Evolutionary conservation across 92 coral and sea anemone genomes (phyloP), one percentile per base, ranked within the genome.

Genomic region (Phenganax subtilis): DNA sequence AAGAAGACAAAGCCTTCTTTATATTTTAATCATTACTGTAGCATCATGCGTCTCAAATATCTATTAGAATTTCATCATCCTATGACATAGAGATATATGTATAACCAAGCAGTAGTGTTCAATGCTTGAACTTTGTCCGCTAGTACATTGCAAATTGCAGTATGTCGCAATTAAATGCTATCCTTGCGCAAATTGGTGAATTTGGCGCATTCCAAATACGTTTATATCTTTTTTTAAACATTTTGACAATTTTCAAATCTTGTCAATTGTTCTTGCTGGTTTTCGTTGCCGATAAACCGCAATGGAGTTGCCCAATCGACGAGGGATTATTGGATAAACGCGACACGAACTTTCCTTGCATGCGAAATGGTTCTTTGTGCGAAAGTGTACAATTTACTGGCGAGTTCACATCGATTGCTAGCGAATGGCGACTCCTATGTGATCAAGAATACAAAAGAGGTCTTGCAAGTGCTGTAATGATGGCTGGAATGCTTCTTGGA

Each of bases 371-470:
- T 65, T 63, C 87, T 54, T 71, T 64, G 14, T 89, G 92, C 62
- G 29, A 82, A 3, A 82, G 82, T 72, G 75, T 87, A 9, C 51
- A 75, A 31, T 89, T 84, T 68, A 70, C 58, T 17, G 54, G 84
- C 54, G 89, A 91, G 44, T 91, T 91, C 81, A 87, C 97, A 4
- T 93, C 98, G 71, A 90, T 91, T 62, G 88, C 94, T 1, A 87
- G 91, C 51, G 97, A 93, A 74, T 93, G 93, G 93, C 85, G 86
- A 10, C 88, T 93, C 55, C 85, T 93, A 82, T 93, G 98, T 80
- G 87, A 86, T 15, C 74, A 87, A 64, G 84, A 96, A 7, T 93
- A 93, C 89, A 90, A 90, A 77, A 82, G 84, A 7, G 91, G 87
- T 61, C 86, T 90, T 44, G 84, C 87, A 0, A 93, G 88, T 84